Evolutionary conservation across 2,888 invertebrate species (phyloP).

Genomic region (Linnaemya tessellans): DNA sequence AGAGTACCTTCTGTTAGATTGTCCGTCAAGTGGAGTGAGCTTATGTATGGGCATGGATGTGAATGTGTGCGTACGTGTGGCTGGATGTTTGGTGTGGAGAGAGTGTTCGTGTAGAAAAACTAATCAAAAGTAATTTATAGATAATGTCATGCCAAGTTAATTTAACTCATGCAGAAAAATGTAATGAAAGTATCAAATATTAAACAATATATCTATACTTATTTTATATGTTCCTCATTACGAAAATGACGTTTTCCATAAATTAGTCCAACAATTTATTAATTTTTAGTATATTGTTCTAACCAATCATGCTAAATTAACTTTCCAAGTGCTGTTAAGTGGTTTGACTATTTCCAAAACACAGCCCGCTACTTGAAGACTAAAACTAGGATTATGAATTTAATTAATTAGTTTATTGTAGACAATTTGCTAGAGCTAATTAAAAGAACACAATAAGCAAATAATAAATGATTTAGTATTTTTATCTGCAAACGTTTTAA

Average conservation of each 20-base stretch:
- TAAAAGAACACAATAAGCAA: not conserved
- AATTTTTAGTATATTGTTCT: conserved; percentile 54
- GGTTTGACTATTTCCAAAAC: not conserved
- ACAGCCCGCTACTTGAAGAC: conserved; percentile 6
- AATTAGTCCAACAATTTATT: conserved; percentile 50
- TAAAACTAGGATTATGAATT: conserved; percentile 18
- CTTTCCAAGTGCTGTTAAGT: conserved; percentile 31
- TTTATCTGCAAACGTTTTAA: too few relatives aligned
- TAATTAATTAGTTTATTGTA: conserved; percentile 37
- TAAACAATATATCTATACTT: conserved; percentile 8
- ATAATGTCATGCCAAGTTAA: conserved; percentile 66
- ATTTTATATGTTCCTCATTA: conserved; percentile 26
- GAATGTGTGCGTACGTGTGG: not conserved
- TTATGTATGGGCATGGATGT: not conserved
- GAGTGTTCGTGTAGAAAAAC: conserved; percentile 46
- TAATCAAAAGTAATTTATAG: conserved; percentile 68
- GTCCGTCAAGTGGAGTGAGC: conserved; percentile 33
- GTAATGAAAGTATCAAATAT: conserved; percentile 51
- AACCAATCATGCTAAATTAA: conserved; percentile 53
- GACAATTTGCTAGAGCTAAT: not conserved
- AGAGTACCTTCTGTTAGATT: conserved; percentile 60
- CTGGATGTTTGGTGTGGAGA: conserved; percentile 10
- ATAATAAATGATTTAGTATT: not conserved
- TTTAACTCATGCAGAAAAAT: conserved; percentile 61
- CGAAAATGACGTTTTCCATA: conserved; percentile 29